A percentile compares a stretch with the other conserved stretches of the same genome.
Conservation (phyloP, 2,797 vertebrate species). For the Peromyscus attwateri region DNA sequence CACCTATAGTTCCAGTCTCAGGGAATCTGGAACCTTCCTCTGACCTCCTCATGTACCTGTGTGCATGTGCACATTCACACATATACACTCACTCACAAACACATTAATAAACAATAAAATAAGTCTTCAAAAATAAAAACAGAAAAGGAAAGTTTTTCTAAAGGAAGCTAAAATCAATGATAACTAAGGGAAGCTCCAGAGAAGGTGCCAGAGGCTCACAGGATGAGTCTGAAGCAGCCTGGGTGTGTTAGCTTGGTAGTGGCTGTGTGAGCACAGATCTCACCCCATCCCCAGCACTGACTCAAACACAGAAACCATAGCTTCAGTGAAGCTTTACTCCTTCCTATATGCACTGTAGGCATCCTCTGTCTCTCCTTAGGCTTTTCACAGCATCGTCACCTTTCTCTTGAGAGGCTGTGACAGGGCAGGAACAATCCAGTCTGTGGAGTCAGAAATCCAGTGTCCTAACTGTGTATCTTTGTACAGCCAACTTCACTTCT, state of each 20-base stretch:
- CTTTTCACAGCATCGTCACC: background rate
- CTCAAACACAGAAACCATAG: background rate
- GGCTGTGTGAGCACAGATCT: background rate
- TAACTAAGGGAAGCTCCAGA: background rate
- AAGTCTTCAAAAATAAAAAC: background rate
- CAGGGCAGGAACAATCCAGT: background rate
- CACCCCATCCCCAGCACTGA: background rate
- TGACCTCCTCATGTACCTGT: background rate
- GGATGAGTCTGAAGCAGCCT: background rate
- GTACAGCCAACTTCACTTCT: background rate
- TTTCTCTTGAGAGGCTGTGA: background rate
- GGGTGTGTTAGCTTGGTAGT: background rate
- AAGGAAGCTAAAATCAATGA: background rate
- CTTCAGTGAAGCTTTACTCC: background rate
- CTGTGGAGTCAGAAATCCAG: background rate
- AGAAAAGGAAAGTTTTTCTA: background rate
- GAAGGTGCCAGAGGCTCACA: rapidly evolving
- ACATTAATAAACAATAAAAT: background rate
- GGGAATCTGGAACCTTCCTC: background rate
- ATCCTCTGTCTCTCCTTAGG: background rate
- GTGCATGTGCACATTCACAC: background rate
- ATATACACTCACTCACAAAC: background rate
- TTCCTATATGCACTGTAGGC: rapidly evolving
- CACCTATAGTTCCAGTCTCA: background rate
- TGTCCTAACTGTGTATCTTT: background rate